phyloP scores from a whole-genome alignment of 2,888 invertebrate species.

The Nasonovia ribisnigri region DNA sequence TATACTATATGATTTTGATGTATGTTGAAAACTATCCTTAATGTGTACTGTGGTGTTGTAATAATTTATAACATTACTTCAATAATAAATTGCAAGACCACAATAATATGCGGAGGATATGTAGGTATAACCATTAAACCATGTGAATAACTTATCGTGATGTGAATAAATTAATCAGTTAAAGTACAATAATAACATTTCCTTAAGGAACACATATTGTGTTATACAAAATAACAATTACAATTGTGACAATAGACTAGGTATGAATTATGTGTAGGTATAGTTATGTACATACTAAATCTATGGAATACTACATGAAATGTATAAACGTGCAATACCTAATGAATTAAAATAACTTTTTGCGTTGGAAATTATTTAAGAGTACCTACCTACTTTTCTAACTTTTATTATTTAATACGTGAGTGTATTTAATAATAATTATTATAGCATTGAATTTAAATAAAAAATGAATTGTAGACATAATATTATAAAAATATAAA shows the following conservation, averaged over 20 bases:
- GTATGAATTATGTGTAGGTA: not conserved
- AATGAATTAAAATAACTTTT: not conserved
- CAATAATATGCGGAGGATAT: not conserved
- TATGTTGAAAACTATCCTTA: not conserved
- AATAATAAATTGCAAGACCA: not conserved
- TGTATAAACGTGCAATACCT: not conserved
- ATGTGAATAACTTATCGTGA: not conserved
- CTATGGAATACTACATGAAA: not conserved
- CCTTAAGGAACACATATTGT: not conserved
- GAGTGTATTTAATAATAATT: not conserved
- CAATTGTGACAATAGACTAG: not conserved
- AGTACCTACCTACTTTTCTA: not conserved
- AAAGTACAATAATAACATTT: not conserved
- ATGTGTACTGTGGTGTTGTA: not conserved
- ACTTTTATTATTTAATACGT: not conserved
- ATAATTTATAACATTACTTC: not conserved
- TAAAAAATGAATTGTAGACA: not conserved
- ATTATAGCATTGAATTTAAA: not conserved
- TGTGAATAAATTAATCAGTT: not conserved
- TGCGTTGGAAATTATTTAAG: not conserved
- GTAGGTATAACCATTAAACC: not conserved
- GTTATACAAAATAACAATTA: not conserved
- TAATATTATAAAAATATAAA: not conserved
- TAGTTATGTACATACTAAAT: not conserved
- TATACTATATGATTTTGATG: not conserved